Percentiles rank a stretch among this genome's conserved stretches.
Conservation (phyloP, 2,888 invertebrate genomes). For the Pseudolycoriella hygida region DNA sequence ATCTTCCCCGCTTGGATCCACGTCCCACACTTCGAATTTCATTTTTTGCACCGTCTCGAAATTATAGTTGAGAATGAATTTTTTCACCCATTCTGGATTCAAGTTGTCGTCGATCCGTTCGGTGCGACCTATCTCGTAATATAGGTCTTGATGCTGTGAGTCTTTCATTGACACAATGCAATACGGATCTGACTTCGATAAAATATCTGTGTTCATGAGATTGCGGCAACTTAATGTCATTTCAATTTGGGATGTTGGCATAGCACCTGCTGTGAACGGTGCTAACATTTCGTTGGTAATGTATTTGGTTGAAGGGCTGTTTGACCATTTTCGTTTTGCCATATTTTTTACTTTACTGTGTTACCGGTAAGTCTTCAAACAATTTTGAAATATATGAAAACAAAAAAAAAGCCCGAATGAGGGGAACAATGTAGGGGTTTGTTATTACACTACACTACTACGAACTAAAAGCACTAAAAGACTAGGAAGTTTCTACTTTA, state of each 20-base stretch:
- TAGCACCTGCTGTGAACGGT: background rate
- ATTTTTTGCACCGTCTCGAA: constrained; percentile 4
- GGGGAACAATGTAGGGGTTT: no score
- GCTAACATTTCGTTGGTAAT: constrained; percentile 3
- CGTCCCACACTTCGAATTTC: constrained; percentile 2
- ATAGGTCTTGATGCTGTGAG: background rate
- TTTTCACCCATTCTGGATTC: constrained; percentile 5
- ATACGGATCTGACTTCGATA: constrained; percentile 3
- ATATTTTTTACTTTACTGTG: background rate
- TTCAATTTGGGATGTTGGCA: constrained; percentile 5
- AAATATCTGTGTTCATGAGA: background rate
- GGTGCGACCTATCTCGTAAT: constrained; percentile 2
- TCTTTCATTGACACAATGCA: constrained; percentile 1
- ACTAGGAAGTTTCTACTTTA: no score
- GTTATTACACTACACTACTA: no score
- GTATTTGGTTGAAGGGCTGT: background rate
- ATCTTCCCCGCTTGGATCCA: background rate
- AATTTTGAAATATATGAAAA: no score
- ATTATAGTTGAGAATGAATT: constrained; percentile 3
- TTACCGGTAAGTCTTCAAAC: no score
- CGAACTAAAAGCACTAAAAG: no score
- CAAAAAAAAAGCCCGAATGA: no score
- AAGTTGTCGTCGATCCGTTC: constrained; percentile 2
- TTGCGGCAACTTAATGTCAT: constrained; percentile 2
- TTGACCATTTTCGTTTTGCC: constrained; percentile 1